phyloP scores from a whole-genome alignment of 92 coral and sea anemone species.

The Meandrina meandrites region DNA sequence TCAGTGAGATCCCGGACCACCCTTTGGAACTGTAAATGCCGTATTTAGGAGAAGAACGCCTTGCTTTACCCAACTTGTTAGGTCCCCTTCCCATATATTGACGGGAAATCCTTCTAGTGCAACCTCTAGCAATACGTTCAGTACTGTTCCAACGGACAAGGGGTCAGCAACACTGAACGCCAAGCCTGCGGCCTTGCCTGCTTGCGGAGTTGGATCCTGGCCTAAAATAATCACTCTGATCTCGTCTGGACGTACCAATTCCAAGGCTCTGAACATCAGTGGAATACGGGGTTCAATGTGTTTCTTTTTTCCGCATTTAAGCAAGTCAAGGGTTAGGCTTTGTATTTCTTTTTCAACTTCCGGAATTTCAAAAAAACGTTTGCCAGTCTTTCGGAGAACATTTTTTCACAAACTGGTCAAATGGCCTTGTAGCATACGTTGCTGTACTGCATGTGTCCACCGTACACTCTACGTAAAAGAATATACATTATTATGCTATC shows the following conservation, averaged over 20 bases:
- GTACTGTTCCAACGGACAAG: constrained; percentile 27
- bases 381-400: no score
- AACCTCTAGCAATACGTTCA: constrained; percentile 42
- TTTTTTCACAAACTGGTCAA: no score
- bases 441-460: no score
- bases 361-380: no score
- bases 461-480: no score
- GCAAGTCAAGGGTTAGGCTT: no score
- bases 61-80: constrained; percentile 16
- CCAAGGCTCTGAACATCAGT: constrained; percentile 34
- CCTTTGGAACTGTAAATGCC: constrained; percentile 23
- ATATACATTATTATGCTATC: no score
- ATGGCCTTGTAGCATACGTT: no score
- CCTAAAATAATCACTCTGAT: constrained; percentile 40
- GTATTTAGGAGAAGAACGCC: constrained; percentile 44
- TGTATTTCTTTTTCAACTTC: no score
- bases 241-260: background rate
- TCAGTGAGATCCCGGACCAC: constrained; percentile 2
- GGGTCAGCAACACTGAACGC: constrained; percentile 39
- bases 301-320: no score
- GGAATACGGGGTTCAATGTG: background rate
- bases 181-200: constrained; percentile 41
- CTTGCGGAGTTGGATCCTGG: constrained; percentile 56
- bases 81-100: background rate
- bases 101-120: constrained; percentile 33